These are phyloP conservation scores for Micromussa lordhowensis DNA, from an alignment of 92 coral and sea anemone species.

Conservation along the genomic window DNA sequence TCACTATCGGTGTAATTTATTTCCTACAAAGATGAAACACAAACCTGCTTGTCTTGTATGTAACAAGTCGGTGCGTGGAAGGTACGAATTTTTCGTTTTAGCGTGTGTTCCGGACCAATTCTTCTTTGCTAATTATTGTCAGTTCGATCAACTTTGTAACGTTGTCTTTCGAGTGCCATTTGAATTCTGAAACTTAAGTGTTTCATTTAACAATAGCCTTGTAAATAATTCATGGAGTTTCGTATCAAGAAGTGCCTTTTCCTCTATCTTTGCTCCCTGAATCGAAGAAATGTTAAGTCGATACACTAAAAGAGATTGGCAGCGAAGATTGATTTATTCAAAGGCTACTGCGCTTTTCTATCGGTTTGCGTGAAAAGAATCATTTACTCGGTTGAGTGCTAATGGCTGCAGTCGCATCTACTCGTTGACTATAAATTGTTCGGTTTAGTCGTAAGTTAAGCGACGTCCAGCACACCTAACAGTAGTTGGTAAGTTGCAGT, in stretches of 20 bases:
- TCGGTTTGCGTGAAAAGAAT: background rate
- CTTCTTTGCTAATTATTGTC: background rate
- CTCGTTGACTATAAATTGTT: no score
- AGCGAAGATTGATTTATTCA: no score
- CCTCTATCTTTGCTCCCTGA: background rate
- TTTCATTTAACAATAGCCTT: background rate
- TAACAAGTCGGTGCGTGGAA: no score
- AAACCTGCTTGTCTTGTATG: background rate
- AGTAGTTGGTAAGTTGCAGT: no score
- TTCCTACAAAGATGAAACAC: background rate
- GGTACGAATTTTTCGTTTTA: background rate
- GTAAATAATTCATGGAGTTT: background rate
- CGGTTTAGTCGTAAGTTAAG: no score
- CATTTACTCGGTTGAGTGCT: background rate
- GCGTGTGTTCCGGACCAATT: conserved; percentile 3
- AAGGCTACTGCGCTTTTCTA: background rate
- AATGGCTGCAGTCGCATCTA: no score
- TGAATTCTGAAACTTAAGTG: background rate
- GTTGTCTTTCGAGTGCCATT: background rate
- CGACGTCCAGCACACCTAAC: no score
- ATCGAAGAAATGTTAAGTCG: background rate
- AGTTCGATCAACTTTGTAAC: background rate
- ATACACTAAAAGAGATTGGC: background rate
- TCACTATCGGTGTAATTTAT: background rate
- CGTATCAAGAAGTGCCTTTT: background rate